These are phyloP conservation scores for Empidonax alnorum DNA, from an alignment of 2,113 vertebrate species.

Conservation along the genomic window DNA sequence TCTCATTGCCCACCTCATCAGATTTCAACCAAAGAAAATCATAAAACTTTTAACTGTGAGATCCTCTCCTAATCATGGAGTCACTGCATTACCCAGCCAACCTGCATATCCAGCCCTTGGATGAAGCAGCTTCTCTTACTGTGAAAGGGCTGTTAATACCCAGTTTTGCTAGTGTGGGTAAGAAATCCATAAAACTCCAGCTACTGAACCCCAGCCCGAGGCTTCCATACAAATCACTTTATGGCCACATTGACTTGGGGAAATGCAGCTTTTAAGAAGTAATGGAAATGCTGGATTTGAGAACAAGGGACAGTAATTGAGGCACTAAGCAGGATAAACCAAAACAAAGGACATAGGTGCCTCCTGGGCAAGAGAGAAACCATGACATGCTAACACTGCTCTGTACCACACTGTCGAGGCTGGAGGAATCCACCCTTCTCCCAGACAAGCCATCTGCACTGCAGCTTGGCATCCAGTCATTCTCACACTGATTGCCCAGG, in stretches of 20 bases:
- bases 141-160: background rate
- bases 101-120: background rate
- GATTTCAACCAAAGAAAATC: conserved; percentile 26
- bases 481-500: rapidly evolving
- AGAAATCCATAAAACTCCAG: background rate
- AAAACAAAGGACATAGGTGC: background rate
- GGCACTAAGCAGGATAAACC: background rate
- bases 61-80: background rate
- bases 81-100: background rate
- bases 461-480: background rate
- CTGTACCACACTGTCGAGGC: background rate
- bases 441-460: background rate
- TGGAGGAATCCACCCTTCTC: background rate
- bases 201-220: background rate
- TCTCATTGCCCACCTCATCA: background rate
- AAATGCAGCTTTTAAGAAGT: background rate
- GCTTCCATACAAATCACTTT: background rate
- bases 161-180: background rate
- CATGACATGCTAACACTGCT: no score
- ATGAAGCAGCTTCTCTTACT: background rate
- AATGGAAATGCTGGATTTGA: background rate
- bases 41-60: background rate
- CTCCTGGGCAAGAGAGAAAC: background rate
- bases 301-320: background rate
- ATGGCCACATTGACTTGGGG: background rate